These are phyloP conservation scores for Xestia xanthographa DNA, from an alignment of 2,888 invertebrate species.

Conservation along the genomic window DNA sequence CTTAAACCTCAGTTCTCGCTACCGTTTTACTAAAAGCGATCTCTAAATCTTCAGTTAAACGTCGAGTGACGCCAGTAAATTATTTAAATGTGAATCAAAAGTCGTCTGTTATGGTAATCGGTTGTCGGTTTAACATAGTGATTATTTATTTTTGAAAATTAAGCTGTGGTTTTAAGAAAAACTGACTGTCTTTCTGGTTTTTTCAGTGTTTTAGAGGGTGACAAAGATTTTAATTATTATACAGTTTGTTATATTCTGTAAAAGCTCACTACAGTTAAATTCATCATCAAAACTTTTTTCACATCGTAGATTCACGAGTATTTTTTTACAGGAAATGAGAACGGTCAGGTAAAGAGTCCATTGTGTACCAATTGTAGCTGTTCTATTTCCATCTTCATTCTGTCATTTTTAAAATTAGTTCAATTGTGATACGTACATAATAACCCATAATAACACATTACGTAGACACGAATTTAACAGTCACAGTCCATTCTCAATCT, in stretches of 20 bases:
- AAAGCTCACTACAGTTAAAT: neutral
- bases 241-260: neutral
- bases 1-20: slow-evolving; percentile 22
- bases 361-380: neutral
- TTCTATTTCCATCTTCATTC: neutral
- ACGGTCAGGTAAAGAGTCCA: neutral
- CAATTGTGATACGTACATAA: neutral
- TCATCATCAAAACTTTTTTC: neutral
- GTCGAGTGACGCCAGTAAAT: slow-evolving; percentile 17
- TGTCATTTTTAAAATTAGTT: neutral
- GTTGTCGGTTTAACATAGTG: slow-evolving; percentile 18
- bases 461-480: neutral
- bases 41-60: slow-evolving; percentile 4
- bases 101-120: slow-evolving; percentile 48
- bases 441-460: neutral
- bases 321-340: neutral
- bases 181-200: neutral
- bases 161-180: neutral
- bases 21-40: slow-evolving; percentile 30
- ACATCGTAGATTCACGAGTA: neutral
- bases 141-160: slow-evolving; percentile 29
- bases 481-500: neutral
- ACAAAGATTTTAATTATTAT: neutral
- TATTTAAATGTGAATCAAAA: slow-evolving; percentile 50
- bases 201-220: neutral